These are phyloP conservation scores for Dreissena rostriformis DNA, from an alignment of 1,140 invertebrate species.

Conservation along the genomic window DNA sequence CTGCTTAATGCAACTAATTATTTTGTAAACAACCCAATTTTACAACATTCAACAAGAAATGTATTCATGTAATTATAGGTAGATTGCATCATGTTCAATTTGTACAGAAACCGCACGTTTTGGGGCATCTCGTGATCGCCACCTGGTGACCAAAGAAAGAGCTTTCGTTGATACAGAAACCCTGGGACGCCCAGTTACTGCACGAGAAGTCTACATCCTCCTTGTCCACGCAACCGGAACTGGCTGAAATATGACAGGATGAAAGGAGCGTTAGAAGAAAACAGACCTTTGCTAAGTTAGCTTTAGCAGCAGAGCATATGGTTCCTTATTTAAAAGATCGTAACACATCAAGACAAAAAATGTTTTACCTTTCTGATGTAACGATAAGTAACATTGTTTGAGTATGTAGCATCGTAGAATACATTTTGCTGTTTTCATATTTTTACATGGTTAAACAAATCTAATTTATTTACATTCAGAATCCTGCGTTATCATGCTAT, in stretches of 20 bases:
- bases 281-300: neutral
- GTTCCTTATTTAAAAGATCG: neutral
- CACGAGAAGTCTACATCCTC: slow-evolving; percentile 18
- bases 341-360: neutral
- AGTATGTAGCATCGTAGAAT: neutral
- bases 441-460: no score
- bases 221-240: neutral
- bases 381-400: neutral
- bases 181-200: slow-evolving; percentile 8
- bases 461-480: no score
- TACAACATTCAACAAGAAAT: no score
- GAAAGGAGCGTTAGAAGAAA: neutral
- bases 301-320: neutral
- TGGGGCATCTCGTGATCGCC: slow-evolving; percentile 21
- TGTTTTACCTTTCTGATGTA: neutral
- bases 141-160: slow-evolving; percentile 10
- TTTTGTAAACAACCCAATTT: no score
- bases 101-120: slow-evolving; percentile 34
- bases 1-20: no score
- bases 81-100: no score
- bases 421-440: neutral
- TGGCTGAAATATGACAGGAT: neutral
- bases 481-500: no score
- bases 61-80: no score
- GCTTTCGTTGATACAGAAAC: slow-evolving; percentile 2